Evolutionary conservation across 2,113 vertebrate species (phyloP), one percentile per base, ranked within the genome.

Genomic region (Callionymus lyra): DNA sequence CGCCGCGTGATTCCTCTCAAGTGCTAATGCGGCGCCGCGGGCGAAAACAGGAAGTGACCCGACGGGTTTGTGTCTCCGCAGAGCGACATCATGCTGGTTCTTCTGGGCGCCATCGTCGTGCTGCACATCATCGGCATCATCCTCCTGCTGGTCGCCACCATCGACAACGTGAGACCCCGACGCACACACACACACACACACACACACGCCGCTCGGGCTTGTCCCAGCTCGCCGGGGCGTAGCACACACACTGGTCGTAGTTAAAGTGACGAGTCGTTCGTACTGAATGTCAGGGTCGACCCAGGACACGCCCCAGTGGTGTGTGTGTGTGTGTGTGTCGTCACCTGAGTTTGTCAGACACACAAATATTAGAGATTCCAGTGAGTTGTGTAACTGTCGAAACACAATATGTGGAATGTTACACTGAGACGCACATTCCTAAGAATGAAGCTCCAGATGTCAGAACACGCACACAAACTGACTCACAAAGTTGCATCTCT

Each of bases 61-160:
- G 44, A 55, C 50, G 44, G 52, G 42, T 55, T 44, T 58, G 34
- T 56, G 31, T 52, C 40, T 34, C 15, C 53, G 15, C 54, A 81
- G 81, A 35, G 52, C 41, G 68, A 40, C 70, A 80, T 47, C 79
- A 86, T 86, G 85, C 66, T 80, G 76, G 44, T 83, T 21, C 72
- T 85, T 31, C 74, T 86, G 1, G 83, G 50, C 32, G 75, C 44
- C 38, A 82, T 86, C 56, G 80, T 84, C 21, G 34, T 42, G 41
- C 41, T 86, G 6, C 82, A 85, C 65, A 67, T 82, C 38, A 15
- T 65, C 0, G 55, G 41, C 65, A 74, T 82, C 57, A 37, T 80
- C 57, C 54, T 74, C 37, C 74, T 80, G 38, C 63, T 80, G 53
- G 74, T 77, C 44, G 74, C 79, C 12, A 80, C 76, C 9, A 79